Evolutionary conservation across 1,140 invertebrate species (phyloP).

Genomic region (Colletes latitarsis): DNA sequence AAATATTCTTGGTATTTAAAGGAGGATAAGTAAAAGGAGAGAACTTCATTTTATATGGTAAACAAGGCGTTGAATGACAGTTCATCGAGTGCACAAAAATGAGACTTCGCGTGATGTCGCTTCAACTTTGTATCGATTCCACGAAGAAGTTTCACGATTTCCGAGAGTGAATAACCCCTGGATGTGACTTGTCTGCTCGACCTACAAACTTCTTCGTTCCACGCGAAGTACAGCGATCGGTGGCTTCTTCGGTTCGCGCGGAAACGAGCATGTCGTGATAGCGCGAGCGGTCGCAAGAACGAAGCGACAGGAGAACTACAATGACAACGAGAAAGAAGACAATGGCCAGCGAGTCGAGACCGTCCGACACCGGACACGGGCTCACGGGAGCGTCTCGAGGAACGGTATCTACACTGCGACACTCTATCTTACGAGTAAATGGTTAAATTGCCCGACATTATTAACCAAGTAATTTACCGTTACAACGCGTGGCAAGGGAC

Average conservation of each 20-base stretch:
- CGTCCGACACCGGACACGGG: slow-evolving; percentile 67
- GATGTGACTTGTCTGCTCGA: not conserved
- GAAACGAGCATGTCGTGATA: slow-evolving; percentile 28
- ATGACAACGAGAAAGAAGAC: slow-evolving; percentile 58
- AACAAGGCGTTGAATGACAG: no score
- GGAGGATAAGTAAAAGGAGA: no score
- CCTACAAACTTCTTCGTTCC: not conserved
- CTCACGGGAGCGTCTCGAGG: slow-evolving; percentile 64
- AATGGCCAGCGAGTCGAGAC: slow-evolving; percentile 67
- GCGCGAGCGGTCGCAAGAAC: slow-evolving; percentile 29
- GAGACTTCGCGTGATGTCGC: no score
- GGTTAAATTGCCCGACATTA: slow-evolving; percentile 64
- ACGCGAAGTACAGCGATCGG: slow-evolving; percentile 22
- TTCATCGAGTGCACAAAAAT: no score
- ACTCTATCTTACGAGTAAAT: slow-evolving; percentile 55
- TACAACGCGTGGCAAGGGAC: slow-evolving; percentile 9
- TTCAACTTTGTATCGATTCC: no score
- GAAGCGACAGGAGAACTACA: slow-evolving; percentile 49
- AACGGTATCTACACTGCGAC: slow-evolving; percentile 63
- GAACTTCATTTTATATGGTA: no score
- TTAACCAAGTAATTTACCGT: slow-evolving; percentile 51
- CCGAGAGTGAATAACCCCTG: no score
- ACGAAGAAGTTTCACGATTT: no score
- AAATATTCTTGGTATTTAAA: no score
- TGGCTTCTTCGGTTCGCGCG: slow-evolving; percentile 25